Evolutionary conservation across 1,140 invertebrate genomes (phyloP), one percentile per base, ranked within the genome.

Genomic region (Brachionus angularis): DNA sequence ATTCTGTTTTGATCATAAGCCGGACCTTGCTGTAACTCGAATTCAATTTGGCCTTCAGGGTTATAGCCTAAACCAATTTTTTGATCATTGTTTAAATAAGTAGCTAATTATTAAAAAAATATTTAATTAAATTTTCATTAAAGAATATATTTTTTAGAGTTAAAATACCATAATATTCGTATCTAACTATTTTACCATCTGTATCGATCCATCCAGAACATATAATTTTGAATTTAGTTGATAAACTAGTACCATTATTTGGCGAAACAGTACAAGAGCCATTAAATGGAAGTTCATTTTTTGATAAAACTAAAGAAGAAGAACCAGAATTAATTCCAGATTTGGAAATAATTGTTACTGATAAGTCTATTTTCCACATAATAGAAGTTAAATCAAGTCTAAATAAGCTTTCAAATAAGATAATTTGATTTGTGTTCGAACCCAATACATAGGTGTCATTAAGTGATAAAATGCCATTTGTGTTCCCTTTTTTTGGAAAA

Each of bases 101-200:
- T 47, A 2, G 62, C 62, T 64, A 25, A 16, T 23, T 25, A 29
- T 7, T 23, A 44, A 46, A 14, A 33, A 10, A 42, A 42, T 16
- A 42, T 42, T 10, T 42, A 10, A 42, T 21, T 39, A 21, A 16
- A 31, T 33, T 12, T 18, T 18, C 23, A 46, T 27, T 2, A 3
- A 44, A 5, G 1, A 1, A 34, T n/a, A 61, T n/a, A 23, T 39
- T 29, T n/a, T 27, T 25, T 0, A 16, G 8, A 42, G 36, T 16
- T 27, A 12, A 46, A 14, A 42, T 64, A 64, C 61, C 36, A 36
- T 47, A 67, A 36, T 47, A 67, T 36, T 67, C 62, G 16, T 67
- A 67, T 8, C 31, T 7, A 3, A 12, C 23, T 16, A 67, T 34
- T 67, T 29, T 46, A 34, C 62, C 62, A 23, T 67, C 62, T 2